Base-by-base conservation (phyloP, 2,888 invertebrate species). In the Napeogenes inachia region DNA sequence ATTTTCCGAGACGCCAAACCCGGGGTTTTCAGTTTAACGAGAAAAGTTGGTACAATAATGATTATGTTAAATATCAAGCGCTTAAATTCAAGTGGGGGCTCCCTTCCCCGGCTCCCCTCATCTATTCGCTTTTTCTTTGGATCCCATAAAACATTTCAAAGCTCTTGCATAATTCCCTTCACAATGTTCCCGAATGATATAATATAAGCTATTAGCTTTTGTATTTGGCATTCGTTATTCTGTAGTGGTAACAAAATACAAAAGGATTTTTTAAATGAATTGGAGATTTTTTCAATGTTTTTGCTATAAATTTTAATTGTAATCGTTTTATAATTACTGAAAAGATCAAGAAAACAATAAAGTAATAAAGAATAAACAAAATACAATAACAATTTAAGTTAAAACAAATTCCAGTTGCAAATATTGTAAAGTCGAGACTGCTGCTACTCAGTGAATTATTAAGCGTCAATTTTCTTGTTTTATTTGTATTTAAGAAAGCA, bases 401-500 rank as follows among this genome's bases (percentile, higher is more conserved):
- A 4, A 4, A 54, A 32, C 33, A 35, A 42, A 35, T 61, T 57
- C 57, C 45, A 57, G 33, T 57, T 45, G 42, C 58, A 45, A 61
- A 58, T 68, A 58, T 59, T 66, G 62, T 64, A 68, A 72, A 73
- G 73, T 72, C 77, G 30, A 50, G 47, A 21, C 21, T 50, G 74
- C 79, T 77, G 77, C 68, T 77, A 76, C 76, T 74, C 66, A 60
- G 74, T 82, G 73, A 77, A 80, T 81, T 76, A 81, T 82, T 82
- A 81, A 77, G 72, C 75, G 76, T 71, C 75, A 75, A 74, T 79
- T 80, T 80, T 74, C 76, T 77, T 75, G 79, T 77, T 81, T 80
- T 79, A 80, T 82, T 81, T 81, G 77, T 79, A 76, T 82, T 78
- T 80, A 80, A 81, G 78, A 78, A 80, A 81, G 77, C 76, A 79